phyloP scores from a whole-genome alignment of 2,888 invertebrate genomes.

The Desoria tigrina region DNA sequence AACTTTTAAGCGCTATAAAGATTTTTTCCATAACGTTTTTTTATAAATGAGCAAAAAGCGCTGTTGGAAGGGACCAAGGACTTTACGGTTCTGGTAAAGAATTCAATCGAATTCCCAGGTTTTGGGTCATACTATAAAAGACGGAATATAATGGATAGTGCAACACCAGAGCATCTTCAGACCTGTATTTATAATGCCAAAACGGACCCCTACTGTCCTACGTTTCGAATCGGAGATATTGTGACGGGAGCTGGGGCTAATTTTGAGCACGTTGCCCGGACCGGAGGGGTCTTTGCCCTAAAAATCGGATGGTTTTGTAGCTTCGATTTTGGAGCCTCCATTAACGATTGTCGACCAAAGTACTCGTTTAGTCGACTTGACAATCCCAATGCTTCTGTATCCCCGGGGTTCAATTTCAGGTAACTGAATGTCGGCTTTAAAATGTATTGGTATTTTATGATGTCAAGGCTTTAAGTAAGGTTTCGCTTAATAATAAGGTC shows the following conservation, averaged over 20 bases:
- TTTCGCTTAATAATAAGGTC: conserved; percentile 42
- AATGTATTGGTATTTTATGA: background rate
- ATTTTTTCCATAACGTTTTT: no score
- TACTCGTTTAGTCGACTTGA: conserved; percentile 60
- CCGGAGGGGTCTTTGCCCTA: conserved; percentile 58
- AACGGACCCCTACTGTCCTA: conserved; percentile 57
- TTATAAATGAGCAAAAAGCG: conserved; percentile 26
- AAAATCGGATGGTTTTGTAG: conserved; percentile 59
- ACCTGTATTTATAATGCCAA: conserved; percentile 55
- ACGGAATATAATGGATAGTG: conserved; percentile 56
- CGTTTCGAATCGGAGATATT: conserved; percentile 58
- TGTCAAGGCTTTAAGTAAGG: background rate
- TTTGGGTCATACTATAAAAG: conserved; percentile 40
- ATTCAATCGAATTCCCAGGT: conserved; percentile 46
- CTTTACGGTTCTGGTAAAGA: conserved; percentile 49
- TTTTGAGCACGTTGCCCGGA: conserved; percentile 34
- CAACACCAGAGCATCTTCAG: conserved; percentile 54
- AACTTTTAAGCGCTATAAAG: no score
- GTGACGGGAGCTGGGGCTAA: conserved; percentile 53
- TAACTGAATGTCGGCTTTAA: conserved; percentile 25
- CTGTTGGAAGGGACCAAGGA: conserved; percentile 42
- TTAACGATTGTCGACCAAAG: conserved; percentile 58
- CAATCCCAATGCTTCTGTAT: conserved; percentile 56
- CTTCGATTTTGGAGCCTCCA: conserved; percentile 57
- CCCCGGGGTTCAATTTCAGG: conserved; percentile 59